These are phyloP conservation scores for Asobara japonica DNA, from an alignment of 1,140 invertebrate species.

Conservation along the genomic window DNA sequence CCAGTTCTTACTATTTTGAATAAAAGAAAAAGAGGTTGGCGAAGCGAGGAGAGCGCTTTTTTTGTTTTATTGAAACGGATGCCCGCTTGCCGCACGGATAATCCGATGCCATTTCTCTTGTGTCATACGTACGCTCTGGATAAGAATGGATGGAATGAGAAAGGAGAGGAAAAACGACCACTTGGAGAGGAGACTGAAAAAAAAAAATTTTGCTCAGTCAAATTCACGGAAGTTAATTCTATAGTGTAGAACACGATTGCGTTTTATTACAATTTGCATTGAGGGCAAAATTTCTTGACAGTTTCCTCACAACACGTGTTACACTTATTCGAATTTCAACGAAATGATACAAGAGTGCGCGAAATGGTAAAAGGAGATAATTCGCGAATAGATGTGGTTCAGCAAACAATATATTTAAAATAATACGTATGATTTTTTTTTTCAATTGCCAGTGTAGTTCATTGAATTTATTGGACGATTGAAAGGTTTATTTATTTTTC, in stretches of 20 bases:
- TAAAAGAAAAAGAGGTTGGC: not conserved
- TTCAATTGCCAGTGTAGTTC: not conserved
- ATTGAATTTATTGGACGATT: not conserved
- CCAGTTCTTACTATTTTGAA: constrained; percentile 13
- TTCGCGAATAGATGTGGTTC: too few species aligned
- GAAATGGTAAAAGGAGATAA: too few species aligned
- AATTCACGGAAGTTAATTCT: constrained; percentile 13
- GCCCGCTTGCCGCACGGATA: constrained; percentile 18
- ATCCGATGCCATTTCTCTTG: constrained; percentile 27
- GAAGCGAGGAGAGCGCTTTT: not conserved
- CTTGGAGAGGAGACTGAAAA: not conserved
- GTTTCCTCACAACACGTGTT: not conserved
- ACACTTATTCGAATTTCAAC: not conserved
- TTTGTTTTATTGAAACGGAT: constrained; percentile 27
- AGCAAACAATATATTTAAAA: too few species aligned
- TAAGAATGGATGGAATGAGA: not conserved
- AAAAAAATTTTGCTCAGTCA: constrained; percentile 9
- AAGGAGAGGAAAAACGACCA: not conserved
- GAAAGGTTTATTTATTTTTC: not conserved
- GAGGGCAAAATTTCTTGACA: not conserved
- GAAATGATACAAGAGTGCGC: too few species aligned
- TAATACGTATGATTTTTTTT: not conserved
- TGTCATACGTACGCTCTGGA: constrained; percentile 21
- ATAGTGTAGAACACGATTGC: not conserved
- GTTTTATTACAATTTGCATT: not conserved